Evolutionary conservation across 2,888 invertebrate genomes (phyloP).

Genomic region (Eulithis testata): DNA sequence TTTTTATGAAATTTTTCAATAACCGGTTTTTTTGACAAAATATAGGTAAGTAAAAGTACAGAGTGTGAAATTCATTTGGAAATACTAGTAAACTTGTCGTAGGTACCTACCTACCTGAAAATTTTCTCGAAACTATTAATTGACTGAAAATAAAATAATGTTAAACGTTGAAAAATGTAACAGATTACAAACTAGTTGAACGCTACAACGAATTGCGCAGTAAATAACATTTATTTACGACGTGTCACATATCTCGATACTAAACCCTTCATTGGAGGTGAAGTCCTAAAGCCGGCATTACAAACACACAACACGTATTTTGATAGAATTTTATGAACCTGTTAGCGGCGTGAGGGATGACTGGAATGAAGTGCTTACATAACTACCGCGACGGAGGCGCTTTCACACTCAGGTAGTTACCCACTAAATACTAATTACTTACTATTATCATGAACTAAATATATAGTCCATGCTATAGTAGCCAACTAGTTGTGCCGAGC

Average conservation of each 20-base stretch:
- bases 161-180: not conserved
- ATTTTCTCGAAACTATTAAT: no score
- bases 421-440: not conserved
- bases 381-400: slow-evolving; percentile 10
- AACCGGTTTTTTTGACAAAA: no score
- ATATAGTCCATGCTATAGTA: no score
- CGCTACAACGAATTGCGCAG: slow-evolving; percentile 2
- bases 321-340: slow-evolving; percentile 31
- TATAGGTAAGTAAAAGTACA: no score
- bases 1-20: no score
- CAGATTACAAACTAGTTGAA: slow-evolving; percentile 12
- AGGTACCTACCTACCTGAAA: no score
- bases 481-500: no score
- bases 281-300: slow-evolving; percentile 8
- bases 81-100: no score
- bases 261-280: slow-evolving; percentile 7
- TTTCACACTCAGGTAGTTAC: not conserved
- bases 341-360: slow-evolving; percentile 30
- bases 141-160: no score
- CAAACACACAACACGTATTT: slow-evolving; percentile 26
- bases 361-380: slow-evolving; percentile 25
- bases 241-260: slow-evolving; percentile 4
- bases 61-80: no score
- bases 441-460: not conserved
- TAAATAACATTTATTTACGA: slow-evolving; percentile 17